Percentiles rank a stretch among this genome's conserved stretches.
Conservation (phyloP, 2,113 vertebrate species). For the Pseudorasbora parva region DNA sequence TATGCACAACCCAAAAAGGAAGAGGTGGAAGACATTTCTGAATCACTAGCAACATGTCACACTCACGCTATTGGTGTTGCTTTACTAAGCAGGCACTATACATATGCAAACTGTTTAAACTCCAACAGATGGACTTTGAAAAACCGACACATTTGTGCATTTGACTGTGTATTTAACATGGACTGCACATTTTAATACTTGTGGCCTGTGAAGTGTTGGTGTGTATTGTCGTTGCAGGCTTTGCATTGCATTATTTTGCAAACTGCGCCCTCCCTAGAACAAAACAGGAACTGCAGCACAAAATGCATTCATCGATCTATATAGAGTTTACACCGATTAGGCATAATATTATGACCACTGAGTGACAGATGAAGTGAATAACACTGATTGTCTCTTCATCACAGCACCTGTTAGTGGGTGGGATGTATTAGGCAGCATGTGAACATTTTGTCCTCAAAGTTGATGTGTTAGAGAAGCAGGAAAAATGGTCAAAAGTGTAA, state of each 20-base stretch:
- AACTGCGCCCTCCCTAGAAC: conserved; percentile 5
- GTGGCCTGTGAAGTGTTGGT: too few relatives aligned
- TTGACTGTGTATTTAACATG: neutral
- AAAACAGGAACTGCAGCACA: neutral
- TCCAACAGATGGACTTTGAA: neutral
- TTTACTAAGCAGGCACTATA: neutral
- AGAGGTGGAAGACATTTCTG: neutral
- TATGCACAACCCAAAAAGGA: neutral
- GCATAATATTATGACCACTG: too few relatives aligned
- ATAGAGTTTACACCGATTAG: too few relatives aligned
- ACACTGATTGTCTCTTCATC: too few relatives aligned
- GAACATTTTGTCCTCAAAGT: too few relatives aligned
- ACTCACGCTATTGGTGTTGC: neutral
- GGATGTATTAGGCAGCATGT: too few relatives aligned
- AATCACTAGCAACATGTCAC: neutral
- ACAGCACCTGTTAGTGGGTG: too few relatives aligned
- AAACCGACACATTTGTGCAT: neutral
- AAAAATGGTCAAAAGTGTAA: too few relatives aligned
- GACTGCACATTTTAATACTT: neutral
- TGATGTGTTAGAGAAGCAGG: too few relatives aligned
- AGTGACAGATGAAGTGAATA: too few relatives aligned
- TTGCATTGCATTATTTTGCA: neutral
- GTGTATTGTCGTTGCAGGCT: neutral
- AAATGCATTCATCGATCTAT: neutral
- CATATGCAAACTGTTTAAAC: neutral